Conservation (phyloP, 2,797 vertebrate genomes). For the Chelmon rostratus region DNA sequence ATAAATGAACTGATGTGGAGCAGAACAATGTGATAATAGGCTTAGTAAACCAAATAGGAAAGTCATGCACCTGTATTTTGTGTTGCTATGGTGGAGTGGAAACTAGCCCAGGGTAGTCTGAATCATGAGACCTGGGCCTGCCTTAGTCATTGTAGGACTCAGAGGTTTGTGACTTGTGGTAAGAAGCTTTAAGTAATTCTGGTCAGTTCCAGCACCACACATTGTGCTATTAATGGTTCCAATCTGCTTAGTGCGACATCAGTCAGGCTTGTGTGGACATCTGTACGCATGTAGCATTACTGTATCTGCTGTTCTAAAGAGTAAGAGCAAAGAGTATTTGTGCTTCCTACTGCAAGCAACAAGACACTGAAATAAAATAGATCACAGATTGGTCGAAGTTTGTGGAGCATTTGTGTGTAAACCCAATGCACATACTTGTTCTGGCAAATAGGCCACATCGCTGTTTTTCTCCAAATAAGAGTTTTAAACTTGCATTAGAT, state of each 20-base stretch:
- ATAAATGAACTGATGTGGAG: neutral
- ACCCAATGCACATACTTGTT: neutral
- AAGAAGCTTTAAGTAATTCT: slow-evolving; percentile 82
- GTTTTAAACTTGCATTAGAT: neutral
- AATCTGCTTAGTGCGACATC: slow-evolving; percentile 73
- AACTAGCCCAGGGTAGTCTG: slow-evolving; percentile 51
- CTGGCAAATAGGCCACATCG: neutral
- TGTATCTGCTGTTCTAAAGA: slow-evolving; percentile 19
- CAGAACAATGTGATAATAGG: slow-evolving; percentile 29
- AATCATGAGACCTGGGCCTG: slow-evolving; percentile 69
- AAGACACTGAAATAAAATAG: slow-evolving; percentile 47
- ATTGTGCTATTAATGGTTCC: slow-evolving; percentile 62
- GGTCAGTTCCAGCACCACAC: slow-evolving; percentile 59
- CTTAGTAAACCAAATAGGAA: slow-evolving; percentile 33
- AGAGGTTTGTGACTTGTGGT: slow-evolving; percentile 69
- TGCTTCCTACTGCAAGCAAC: neutral
- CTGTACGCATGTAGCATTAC: slow-evolving; percentile 34
- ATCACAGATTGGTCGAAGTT: neutral
- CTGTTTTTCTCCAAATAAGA: neutral
- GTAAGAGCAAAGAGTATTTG: too few relatives aligned
- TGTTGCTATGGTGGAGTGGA: slow-evolving; percentile 20
- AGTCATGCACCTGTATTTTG: slow-evolving; percentile 33
- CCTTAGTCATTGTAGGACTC: slow-evolving; percentile 58
- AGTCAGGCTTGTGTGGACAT: slow-evolving; percentile 52
- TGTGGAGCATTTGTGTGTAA: slow-evolving; percentile 11